Percentiles rank a stretch among this genome's conserved stretches.
Evolutionary conservation across 2,797 vertebrate species (phyloP).

Genomic region (Erethizon dorsatum): DNA sequence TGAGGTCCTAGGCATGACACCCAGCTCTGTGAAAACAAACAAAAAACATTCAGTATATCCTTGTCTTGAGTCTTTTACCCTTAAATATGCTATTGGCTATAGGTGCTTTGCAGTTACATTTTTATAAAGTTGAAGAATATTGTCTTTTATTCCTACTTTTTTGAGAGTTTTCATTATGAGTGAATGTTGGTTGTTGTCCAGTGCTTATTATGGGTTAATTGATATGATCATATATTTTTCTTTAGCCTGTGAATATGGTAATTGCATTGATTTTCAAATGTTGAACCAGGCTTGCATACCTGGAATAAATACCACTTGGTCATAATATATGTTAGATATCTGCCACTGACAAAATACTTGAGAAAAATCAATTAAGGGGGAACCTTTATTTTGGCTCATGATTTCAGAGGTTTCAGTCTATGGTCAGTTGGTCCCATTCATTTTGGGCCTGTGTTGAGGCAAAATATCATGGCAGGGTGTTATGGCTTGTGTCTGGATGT

Average conservation of each 20-base stretch:
- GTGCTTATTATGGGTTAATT: background rate
- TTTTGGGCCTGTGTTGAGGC: background rate
- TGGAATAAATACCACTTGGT: conserved; percentile 32
- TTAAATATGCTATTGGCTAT: background rate
- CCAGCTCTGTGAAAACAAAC: background rate
- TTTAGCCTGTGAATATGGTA: background rate
- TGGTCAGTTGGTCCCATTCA: background rate
- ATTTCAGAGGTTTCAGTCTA: background rate
- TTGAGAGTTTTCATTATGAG: background rate
- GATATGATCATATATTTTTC: conserved; percentile 18
- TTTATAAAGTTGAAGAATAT: conserved; percentile 44
- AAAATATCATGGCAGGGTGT: background rate
- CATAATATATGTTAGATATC: background rate
- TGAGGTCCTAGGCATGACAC: background rate
- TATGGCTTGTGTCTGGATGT: background rate
- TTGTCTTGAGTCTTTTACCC: background rate
- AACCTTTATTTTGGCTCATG: background rate
- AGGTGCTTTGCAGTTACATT: background rate
- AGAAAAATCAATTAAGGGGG: background rate
- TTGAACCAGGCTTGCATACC: background rate
- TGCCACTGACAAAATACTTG: background rate
- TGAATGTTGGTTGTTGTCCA: background rate
- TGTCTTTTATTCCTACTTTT: background rate
- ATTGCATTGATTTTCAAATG: background rate
- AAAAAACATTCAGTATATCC: background rate